Percentiles rank a stretch among this genome's conserved stretches.
Conservation (phyloP, 2,113 vertebrate genomes). For the Platysteira castanea region DNA sequence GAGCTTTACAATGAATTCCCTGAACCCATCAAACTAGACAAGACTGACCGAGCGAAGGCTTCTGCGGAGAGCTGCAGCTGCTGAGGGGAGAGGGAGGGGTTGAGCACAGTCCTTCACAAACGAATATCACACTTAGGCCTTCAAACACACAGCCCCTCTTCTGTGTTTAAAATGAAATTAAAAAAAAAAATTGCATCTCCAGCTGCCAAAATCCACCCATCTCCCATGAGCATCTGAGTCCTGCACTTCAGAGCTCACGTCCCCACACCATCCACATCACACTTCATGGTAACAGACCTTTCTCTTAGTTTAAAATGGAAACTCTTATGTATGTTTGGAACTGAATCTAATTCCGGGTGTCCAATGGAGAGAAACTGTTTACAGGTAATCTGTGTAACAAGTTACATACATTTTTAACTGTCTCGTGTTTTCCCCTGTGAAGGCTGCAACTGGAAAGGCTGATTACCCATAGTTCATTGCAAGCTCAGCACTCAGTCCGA, state of each 20-base stretch:
- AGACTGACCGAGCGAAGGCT: slow-evolving; percentile 89
- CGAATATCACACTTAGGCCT: slow-evolving; percentile 78
- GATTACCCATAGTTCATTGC: slow-evolving; percentile 73
- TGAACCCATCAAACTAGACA: slow-evolving; percentile 96
- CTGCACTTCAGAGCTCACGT: slow-evolving; percentile 27
- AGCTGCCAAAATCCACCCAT: slow-evolving; percentile 73
- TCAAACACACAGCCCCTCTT: slow-evolving; percentile 75
- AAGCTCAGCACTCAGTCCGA: slow-evolving; percentile 73
- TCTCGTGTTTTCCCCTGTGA: slow-evolving; percentile 71
- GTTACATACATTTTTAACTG: slow-evolving; percentile 76
- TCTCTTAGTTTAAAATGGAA: slow-evolving; percentile 60
- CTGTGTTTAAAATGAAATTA: slow-evolving; percentile 59
- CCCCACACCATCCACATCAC: slow-evolving; percentile 46
- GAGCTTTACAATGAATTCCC: slow-evolving; percentile 99
- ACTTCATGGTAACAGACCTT: slow-evolving; percentile 60
- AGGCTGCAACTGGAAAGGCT: slow-evolving; percentile 77
- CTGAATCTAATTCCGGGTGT: slow-evolving; percentile 67
- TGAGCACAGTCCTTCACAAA: slow-evolving; percentile 79
- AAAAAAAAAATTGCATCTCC: slow-evolving; percentile 58
- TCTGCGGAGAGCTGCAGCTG: slow-evolving; percentile 93
- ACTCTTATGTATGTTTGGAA: slow-evolving; percentile 62
- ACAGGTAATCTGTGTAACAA: slow-evolving; percentile 78
- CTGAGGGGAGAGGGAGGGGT: slow-evolving; percentile 78
- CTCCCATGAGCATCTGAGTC: slow-evolving; percentile 55
- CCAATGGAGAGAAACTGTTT: slow-evolving; percentile 76